A percentile compares a stretch with the other conserved stretches of the same genome.
Conservation (phyloP, 2,113 vertebrate species). For the Meriones unguiculatus region DNA sequence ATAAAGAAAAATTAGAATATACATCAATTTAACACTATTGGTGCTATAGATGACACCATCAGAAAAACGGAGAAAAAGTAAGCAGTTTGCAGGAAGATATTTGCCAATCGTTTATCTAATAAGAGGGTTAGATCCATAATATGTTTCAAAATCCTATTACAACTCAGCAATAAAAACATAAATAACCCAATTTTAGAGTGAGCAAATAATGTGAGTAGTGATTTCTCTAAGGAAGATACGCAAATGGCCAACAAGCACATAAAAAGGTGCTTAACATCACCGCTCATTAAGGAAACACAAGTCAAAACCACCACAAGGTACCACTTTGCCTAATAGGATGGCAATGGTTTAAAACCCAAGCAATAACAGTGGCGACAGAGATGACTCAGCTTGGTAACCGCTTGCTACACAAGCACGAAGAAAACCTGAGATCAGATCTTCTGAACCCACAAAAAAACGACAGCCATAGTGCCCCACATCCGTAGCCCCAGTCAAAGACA, state of each 20-base stretch:
- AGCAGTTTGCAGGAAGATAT: not conserved
- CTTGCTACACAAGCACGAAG: not conserved
- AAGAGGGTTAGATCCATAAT: not conserved
- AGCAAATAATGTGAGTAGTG: not conserved
- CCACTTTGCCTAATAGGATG: not conserved
- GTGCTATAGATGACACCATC: not conserved
- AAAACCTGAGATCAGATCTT: not conserved
- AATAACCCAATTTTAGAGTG: conserved; percentile 10
- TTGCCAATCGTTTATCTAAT: not conserved
- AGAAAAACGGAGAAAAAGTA: not conserved
- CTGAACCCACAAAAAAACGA: no score
- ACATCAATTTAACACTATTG: conserved; percentile 20
- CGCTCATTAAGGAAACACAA: conserved; percentile 26
- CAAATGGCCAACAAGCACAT: not conserved
- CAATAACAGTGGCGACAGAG: not conserved
- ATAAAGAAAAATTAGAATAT: not conserved
- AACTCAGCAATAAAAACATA: conserved; percentile 34
- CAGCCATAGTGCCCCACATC: not conserved
- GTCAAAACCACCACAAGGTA: conserved; percentile 46
- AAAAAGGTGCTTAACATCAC: not conserved
- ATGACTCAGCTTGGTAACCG: no score
- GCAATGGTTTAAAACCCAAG: not conserved
- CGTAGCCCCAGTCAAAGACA: not conserved
- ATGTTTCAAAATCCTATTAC: not conserved
- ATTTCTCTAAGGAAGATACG: conserved; percentile 29